Conservation (phyloP, 2,888 invertebrate species). For the Psylliodes chrysocephalus region DNA sequence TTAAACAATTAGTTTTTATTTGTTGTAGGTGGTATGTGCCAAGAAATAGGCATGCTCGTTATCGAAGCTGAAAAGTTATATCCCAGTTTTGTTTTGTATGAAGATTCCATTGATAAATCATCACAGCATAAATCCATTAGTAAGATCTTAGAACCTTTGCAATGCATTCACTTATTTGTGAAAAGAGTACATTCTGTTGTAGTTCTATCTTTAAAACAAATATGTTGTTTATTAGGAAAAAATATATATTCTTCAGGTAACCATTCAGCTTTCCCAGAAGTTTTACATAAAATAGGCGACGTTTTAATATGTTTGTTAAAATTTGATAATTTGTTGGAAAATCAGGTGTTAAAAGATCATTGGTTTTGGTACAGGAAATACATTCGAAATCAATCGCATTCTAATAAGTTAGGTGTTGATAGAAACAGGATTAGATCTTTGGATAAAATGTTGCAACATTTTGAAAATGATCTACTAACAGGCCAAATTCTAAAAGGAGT, state of each 20-base stretch:
- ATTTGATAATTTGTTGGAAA: slow-evolving; percentile 74
- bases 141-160: slow-evolving; percentile 70
- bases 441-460: slow-evolving; percentile 75
- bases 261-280: slow-evolving; percentile 59
- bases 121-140: slow-evolving; percentile 62
- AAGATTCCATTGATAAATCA: slow-evolving; percentile 66
- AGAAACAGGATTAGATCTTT: slow-evolving; percentile 74
- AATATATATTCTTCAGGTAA: slow-evolving; percentile 58
- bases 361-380: slow-evolving; percentile 84
- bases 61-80: slow-evolving; percentile 75
- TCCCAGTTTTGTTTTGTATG: slow-evolving; percentile 73
- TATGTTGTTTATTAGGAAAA: slow-evolving; percentile 74
- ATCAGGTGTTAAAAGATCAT: slow-evolving; percentile 70
- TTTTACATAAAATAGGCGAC: slow-evolving; percentile 71
- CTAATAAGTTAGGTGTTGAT: slow-evolving; percentile 70
- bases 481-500: slow-evolving; percentile 75
- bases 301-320: slow-evolving; percentile 73
- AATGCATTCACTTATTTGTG: slow-evolving; percentile 74
- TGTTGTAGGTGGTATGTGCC: slow-evolving; percentile 72
- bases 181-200: slow-evolving; percentile 78
- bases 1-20: background rate
- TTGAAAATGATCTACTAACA: slow-evolving; percentile 74
- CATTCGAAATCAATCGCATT: slow-evolving; percentile 75
- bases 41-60: slow-evolving; percentile 77
- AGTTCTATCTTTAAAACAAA: slow-evolving; percentile 77